Evolutionary conservation across 2,797 vertebrate species (phyloP), one percentile per base, ranked within the genome.

Genomic region (Hydrocynus forskahlii): DNA sequence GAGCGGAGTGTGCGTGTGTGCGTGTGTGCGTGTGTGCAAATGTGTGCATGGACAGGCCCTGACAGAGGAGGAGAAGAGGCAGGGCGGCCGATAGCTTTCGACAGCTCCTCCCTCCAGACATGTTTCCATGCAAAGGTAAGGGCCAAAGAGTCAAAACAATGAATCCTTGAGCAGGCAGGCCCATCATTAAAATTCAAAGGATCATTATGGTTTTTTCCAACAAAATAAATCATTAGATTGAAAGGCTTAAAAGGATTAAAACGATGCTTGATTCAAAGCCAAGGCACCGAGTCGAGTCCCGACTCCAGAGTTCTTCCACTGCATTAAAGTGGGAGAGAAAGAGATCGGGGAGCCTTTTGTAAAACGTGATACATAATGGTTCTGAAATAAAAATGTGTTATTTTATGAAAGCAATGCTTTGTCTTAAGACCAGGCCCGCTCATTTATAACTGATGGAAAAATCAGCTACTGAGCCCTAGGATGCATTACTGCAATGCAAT

Each of bases 141-240:
- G 94, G 94, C 95, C 95, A 95, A 94, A 93, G 94, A 96, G 95
- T 95, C 95, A 96, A 95, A 96, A 95, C 95, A 95, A 95, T 95
- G 94, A 95, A 96, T 96, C 93, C 91, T 91, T 95, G 95, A 95
- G 94, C 93, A 96, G 95, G 89, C 92, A 92, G 40, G 94, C 52
- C 86, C 88, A 93, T 95, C 94, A 95, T 96, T 96, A 96, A 95
- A 95, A 96, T 96, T 96, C 95, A 96, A 95, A 96, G 92, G 94
- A 95, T 95, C 94, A 95, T 95, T 94, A 94, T 74, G 92, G 94
- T 95, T 81, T 84, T 68, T 64, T 92, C 93, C 45, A 95, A 96
- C 45, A 95, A 96, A 96, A 96, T 96, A 95, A 95, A 96, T 96
- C 95, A 96, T 96, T 95, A 95, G 93, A 95, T 95, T 92, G 94